Evolutionary conservation across 2,113 vertebrate genomes (phyloP).

Genomic region (Ophthalmolycus amberensis): DNA sequence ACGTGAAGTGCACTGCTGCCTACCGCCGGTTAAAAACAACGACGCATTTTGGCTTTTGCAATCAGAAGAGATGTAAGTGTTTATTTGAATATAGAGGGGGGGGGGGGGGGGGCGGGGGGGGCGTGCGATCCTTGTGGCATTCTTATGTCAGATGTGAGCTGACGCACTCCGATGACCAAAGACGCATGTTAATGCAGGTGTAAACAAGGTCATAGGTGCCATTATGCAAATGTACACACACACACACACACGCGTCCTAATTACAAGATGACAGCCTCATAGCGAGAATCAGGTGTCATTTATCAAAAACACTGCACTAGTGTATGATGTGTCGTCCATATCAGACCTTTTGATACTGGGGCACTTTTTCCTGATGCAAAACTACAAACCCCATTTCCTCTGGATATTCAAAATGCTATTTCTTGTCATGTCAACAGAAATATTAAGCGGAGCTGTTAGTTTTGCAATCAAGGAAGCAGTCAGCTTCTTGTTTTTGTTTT

Average conservation of each 20-base stretch:
- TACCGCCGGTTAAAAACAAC: not conserved
- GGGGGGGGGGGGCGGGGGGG: not conserved
- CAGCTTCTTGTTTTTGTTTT: conserved; percentile 1
- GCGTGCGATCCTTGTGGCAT: not conserved
- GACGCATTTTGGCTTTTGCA: not conserved
- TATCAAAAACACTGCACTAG: not conserved
- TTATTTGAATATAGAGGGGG: not conserved
- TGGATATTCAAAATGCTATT: not conserved
- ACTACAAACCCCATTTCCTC: not conserved
- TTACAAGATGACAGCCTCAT: not conserved
- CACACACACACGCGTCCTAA: not conserved
- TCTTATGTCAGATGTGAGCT: not conserved
- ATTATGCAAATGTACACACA: not conserved
- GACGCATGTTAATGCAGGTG: not conserved
- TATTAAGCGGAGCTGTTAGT: not conserved
- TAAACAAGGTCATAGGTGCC: not conserved
- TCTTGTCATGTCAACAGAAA: conserved; percentile 11
- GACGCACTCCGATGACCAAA: not conserved
- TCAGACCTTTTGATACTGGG: not conserved
- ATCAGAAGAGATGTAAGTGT: not conserved
- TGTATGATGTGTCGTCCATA: not conserved
- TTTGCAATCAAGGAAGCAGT: conserved; percentile 5
- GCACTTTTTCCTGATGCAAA: not conserved
- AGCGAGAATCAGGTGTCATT: not conserved
- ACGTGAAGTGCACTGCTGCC: not conserved